Evolutionary conservation across 2,113 vertebrate genomes (phyloP).

Genomic region (Gavialis gangeticus): DNA sequence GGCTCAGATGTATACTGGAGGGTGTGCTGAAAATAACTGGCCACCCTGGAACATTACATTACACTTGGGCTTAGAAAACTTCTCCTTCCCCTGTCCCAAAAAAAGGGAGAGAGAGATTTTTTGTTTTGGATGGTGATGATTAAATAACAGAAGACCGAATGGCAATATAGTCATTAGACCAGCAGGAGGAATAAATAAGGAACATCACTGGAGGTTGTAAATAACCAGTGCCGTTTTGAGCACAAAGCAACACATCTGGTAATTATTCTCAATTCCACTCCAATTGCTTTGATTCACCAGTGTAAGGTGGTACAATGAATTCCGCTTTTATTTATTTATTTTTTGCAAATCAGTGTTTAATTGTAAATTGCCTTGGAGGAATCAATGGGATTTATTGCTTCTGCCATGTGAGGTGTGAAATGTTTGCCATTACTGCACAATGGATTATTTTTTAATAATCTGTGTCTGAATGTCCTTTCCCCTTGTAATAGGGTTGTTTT

Average conservation of each 20-base stretch:
- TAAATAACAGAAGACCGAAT: slow-evolving; percentile 60
- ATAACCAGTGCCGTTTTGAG: slow-evolving; percentile 51
- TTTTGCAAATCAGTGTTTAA: slow-evolving; percentile 76
- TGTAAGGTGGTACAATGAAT: slow-evolving; percentile 40
- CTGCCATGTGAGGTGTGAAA: slow-evolving; percentile 75
- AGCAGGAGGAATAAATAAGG: slow-evolving; percentile 60
- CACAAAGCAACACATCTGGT: slow-evolving; percentile 70
- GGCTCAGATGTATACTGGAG: slow-evolving; percentile 37
- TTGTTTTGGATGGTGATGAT: slow-evolving; percentile 49
- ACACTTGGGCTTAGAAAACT: slow-evolving; percentile 37
- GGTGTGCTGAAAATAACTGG: slow-evolving; percentile 29
- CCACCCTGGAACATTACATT: slow-evolving; percentile 46
- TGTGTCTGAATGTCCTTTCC: slow-evolving; percentile 30
- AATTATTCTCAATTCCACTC: slow-evolving; percentile 65
- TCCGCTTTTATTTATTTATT: slow-evolving; percentile 56
- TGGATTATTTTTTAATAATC: slow-evolving; percentile 75
- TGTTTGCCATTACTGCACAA: slow-evolving; percentile 71
- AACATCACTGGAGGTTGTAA: slow-evolving; percentile 64
- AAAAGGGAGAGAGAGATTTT: neutral
- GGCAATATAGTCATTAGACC: slow-evolving; percentile 60
- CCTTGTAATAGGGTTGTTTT: neutral
- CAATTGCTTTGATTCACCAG: slow-evolving; percentile 51
- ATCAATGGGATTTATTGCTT: slow-evolving; percentile 78
- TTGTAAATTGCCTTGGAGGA: slow-evolving; percentile 75
- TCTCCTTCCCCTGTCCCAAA: slow-evolving; percentile 27